These are phyloP conservation scores for Aphidius ervi DNA, from an alignment of 1,140 invertebrate genomes.

Conservation along the genomic window DNA sequence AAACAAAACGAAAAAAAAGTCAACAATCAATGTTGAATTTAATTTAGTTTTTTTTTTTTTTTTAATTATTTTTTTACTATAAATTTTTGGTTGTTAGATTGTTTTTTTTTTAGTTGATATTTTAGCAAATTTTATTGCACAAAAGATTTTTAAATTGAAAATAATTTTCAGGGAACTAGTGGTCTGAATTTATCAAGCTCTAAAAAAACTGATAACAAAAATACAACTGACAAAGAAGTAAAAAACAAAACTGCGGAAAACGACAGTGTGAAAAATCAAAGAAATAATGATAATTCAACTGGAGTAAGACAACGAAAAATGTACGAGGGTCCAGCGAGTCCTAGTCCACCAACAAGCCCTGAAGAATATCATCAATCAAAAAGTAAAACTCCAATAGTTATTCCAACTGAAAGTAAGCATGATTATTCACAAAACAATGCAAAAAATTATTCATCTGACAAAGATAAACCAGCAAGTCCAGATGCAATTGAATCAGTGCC, in stretches of 20 bases:
- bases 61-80: too few relatives aligned
- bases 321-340: slow-evolving; percentile 46
- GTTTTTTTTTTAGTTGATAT: too few relatives aligned
- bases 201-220: slow-evolving; percentile 15
- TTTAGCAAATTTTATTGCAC: too few relatives aligned
- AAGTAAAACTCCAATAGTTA: slow-evolving; percentile 37
- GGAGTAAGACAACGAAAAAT: slow-evolving; percentile 14
- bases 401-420: slow-evolving; percentile 43
- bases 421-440: slow-evolving; percentile 11
- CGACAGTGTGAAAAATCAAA: not conserved
- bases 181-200: slow-evolving; percentile 24
- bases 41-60: too few relatives aligned
- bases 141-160: slow-evolving; percentile 35
- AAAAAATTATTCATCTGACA: not conserved
- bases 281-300: not conserved
- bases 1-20: too few relatives aligned
- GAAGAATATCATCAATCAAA: slow-evolving; percentile 24
- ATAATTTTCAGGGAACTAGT: slow-evolving; percentile 39
- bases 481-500: slow-evolving; percentile 26
- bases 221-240: not conserved
- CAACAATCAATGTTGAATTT: too few relatives aligned
- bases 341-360: slow-evolving; percentile 43
- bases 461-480: slow-evolving; percentile 25
- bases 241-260: not conserved
- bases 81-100: too few relatives aligned